phyloP scores from a whole-genome alignment of 2,113 vertebrate species.

The Rhadina sibilatrix region DNA sequence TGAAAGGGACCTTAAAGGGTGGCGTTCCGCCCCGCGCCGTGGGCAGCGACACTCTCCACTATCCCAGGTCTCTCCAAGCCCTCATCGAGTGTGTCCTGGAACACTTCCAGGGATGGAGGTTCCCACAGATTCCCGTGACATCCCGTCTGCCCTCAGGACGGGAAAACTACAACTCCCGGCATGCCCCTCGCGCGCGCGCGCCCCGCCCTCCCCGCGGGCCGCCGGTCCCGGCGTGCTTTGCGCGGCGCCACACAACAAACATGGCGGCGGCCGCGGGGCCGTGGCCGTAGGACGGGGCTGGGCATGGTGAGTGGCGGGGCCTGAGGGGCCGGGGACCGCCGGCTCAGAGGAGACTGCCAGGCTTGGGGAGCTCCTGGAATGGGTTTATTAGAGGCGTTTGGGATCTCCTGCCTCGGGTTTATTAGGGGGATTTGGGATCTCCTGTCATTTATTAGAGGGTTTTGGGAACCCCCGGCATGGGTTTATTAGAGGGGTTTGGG shows the following conservation, averaged over 20 bases:
- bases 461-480: neutral
- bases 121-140: accelerated
- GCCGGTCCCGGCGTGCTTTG: neutral
- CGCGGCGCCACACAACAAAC: neutral
- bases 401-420: accelerated
- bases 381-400: neutral
- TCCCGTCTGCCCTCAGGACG: accelerated
- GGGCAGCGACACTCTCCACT: neutral
- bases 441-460: neutral
- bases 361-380: accelerated
- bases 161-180: neutral
- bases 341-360: accelerated
- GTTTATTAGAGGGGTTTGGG: neutral
- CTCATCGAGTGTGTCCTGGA: too few relatives aligned
- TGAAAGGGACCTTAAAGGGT: neutral
- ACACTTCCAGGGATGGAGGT: accelerated
- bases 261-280: neutral
- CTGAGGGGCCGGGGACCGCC: accelerated
- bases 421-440: neutral
- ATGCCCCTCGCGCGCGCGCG: too few relatives aligned
- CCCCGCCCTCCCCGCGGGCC: accelerated
- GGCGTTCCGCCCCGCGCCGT: accelerated
- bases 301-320: neutral
- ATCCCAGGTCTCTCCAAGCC: neutral
- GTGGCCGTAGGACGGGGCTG: accelerated